Evolutionary conservation across 2,888 invertebrate species (phyloP).

Genomic region (Elysia crispata): DNA sequence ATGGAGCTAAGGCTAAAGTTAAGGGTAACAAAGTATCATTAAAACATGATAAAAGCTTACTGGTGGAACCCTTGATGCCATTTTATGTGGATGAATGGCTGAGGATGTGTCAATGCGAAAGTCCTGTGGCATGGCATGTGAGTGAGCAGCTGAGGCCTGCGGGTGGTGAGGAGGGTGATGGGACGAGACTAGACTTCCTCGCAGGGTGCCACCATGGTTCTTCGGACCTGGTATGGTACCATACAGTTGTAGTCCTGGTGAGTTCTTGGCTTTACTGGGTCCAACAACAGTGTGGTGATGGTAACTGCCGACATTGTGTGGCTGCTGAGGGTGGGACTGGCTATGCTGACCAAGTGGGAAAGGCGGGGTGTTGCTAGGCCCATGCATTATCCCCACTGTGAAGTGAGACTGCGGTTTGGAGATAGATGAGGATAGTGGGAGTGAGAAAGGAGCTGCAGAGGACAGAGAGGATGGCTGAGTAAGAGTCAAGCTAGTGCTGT

Average conservation of each 20-base stretch:
- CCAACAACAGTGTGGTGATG: slow-evolving; percentile 43
- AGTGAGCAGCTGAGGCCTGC: slow-evolving; percentile 19
- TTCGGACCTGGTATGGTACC: slow-evolving; percentile 41
- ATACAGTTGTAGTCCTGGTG: slow-evolving; percentile 25
- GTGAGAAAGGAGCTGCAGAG: slow-evolving; percentile 32
- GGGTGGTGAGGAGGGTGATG: slow-evolving; percentile 33
- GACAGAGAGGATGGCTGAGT: background rate
- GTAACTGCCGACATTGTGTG: slow-evolving; percentile 41
- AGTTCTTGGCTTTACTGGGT: slow-evolving; percentile 12
- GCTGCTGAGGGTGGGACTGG: slow-evolving; percentile 48
- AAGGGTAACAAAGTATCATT: no score
- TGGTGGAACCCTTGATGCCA: slow-evolving; percentile 33
- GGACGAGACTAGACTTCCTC: slow-evolving; percentile 41
- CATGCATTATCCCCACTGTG: slow-evolving; percentile 46
- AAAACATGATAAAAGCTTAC: slow-evolving; percentile 23
- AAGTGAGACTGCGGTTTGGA: slow-evolving; percentile 46
- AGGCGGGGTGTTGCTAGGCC: slow-evolving; percentile 12
- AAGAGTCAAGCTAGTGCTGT: no score
- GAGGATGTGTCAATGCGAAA: no score
- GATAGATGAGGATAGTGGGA: no score
- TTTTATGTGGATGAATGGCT: slow-evolving; percentile 27
- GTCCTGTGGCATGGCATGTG: slow-evolving; percentile 26
- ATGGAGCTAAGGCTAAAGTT: no score
- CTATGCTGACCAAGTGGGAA: slow-evolving; percentile 41
- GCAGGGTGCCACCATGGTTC: background rate